Conservation (phyloP, 2,888 invertebrate genomes). For the Teleiodes luculella region DNA sequence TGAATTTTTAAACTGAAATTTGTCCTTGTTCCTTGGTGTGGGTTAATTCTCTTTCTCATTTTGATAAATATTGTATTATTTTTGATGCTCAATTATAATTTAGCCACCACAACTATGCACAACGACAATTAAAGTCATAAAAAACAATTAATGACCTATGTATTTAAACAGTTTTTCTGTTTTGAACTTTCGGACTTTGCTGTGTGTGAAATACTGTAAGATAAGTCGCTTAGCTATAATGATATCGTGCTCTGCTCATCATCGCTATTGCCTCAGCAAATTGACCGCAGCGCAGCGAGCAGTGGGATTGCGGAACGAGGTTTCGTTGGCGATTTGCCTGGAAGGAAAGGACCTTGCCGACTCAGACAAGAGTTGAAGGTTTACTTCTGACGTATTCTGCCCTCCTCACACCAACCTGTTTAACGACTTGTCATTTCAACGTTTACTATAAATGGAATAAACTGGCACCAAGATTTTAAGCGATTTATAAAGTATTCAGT, state of each 20-base stretch:
- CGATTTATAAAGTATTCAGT: too few species aligned
- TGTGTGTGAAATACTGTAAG: too few species aligned
- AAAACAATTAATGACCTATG: too few species aligned
- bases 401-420: constrained; percentile 20
- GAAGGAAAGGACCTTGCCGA: constrained; percentile 37
- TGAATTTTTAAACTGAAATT: neutral
- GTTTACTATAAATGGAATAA: neutral
- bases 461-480: neutral
- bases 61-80: too few species aligned
- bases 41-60: neutral
- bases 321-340: constrained; percentile 11
- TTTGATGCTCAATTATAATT: too few species aligned
- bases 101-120: too few species aligned
- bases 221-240: neutral
- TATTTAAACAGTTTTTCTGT: too few species aligned
- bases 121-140: too few species aligned
- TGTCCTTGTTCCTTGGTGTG: neutral
- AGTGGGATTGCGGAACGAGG: constrained; percentile 2
- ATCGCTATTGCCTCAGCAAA: neutral
- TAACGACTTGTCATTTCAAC: constrained; percentile 1
- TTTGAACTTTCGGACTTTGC: too few species aligned
- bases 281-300: neutral
- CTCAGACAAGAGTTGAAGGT: constrained; percentile 42
- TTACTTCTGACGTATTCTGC: constrained; percentile 41
- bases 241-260: neutral